Evolutionary conservation across 2,888 invertebrate genomes (phyloP), one percentile per base, ranked within the genome.

Genomic region (Andrena fulva): DNA sequence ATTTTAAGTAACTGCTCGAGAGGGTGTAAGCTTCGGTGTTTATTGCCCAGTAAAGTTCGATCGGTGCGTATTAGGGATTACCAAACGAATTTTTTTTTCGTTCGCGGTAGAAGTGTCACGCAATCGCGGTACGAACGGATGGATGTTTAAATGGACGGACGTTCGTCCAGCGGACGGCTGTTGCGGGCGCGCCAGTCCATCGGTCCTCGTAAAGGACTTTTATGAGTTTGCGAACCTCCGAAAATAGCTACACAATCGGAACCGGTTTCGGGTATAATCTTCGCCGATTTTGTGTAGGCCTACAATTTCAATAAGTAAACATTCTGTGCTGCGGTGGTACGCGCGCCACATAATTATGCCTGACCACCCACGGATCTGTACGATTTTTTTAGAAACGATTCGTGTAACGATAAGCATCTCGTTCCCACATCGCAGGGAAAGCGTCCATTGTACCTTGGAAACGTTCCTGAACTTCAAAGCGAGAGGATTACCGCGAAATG

Each of bases 211-310:
- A 87, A 88, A 86, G 74, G 80, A 73, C 85, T 88, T 84, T 89
- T 84, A 88, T 71, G 88, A 81, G 86, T 83, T 89, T 89, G 82
- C 85, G 86, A 87, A 88, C 80, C 86, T 82, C 86, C 88, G 67
- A 89, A 89, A 89, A 88, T 88, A 88, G 84, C 88, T 83, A 80
- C 87, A 88, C 83, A 88, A 88, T 88, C 88, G 78, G 70, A 88
- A 88, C 88, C 89, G 88, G 88, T 88, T 88, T 81, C 77, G 69
- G 56, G 84, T 82, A 71, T 82, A 83, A 82, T 83, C 83, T 68
- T 83, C 82, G 50, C 69, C 84, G 85, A 87, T 86, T 87, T 85
- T 82, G 73, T 78, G 81, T 84, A 86, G 82, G 80, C 81, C 76
- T 78, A 82, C 85, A 67, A 78, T 76, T 69, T 71, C 76, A 69